Conservation (phyloP, 2,888 invertebrate species). For the Onthophagus sagittarius region DNA sequence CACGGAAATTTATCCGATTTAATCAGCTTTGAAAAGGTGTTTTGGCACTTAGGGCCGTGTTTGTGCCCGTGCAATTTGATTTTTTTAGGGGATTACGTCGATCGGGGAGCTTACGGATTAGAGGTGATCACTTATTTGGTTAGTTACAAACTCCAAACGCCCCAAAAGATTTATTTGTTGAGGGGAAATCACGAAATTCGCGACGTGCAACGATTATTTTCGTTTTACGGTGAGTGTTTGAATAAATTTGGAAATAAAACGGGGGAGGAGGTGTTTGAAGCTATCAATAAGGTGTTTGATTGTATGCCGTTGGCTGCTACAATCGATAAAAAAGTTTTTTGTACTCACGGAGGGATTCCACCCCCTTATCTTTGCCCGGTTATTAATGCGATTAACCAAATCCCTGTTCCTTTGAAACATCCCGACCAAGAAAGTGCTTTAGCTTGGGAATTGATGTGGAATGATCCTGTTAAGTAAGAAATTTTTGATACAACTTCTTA, state of each 20-base stretch:
- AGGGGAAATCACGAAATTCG: conserved; percentile 76
- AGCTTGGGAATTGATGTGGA: conserved; percentile 79
- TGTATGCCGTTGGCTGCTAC: conserved; percentile 68
- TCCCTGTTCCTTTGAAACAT: conserved; percentile 61
- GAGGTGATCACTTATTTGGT: conserved; percentile 70
- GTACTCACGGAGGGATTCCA: conserved; percentile 76
- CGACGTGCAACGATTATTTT: conserved; percentile 69
- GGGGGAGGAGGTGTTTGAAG: conserved; percentile 64
- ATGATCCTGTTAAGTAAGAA: conserved; percentile 61
- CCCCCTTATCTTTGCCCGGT: conserved; percentile 64
- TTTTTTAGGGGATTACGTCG: conserved; percentile 76
- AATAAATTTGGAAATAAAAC: conserved; percentile 63
- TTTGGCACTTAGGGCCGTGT: conserved; percentile 66
- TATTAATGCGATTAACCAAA: conserved; percentile 60
- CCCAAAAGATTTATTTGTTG: conserved; percentile 59
- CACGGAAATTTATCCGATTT: conserved; percentile 72
- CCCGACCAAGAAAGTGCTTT: conserved; percentile 67
- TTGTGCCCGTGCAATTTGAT: conserved; percentile 62
- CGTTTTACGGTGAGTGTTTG: conserved; percentile 67
- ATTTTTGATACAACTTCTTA: background rate
- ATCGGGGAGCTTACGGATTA: conserved; percentile 64
- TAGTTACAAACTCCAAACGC: conserved; percentile 65
- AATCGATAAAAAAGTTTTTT: conserved; percentile 72
- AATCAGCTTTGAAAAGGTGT: conserved; percentile 62
- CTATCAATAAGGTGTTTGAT: conserved; percentile 69